Evolutionary conservation across 2,888 invertebrate species (phyloP), one percentile per base, ranked within the genome.

Genomic region (Hofmannophila pseudospretella): DNA sequence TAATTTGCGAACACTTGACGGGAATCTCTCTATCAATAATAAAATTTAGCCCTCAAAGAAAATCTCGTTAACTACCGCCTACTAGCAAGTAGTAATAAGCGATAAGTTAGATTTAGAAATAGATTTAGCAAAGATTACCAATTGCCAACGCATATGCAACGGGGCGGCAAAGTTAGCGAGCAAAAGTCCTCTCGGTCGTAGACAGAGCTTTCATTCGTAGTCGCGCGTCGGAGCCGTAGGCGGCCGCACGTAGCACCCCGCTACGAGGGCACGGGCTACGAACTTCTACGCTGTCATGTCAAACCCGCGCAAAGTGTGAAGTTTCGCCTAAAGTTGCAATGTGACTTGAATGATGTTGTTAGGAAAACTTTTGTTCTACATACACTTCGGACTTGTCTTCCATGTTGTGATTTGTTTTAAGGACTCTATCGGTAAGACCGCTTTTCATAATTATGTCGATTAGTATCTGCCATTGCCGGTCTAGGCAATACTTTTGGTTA

Each of bases 311-410:
- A 53, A 60, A 62, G 51, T 56, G 70, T 74, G 64, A 69, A 70
- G 49, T 72, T 67, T 63, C 48, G 48, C 43, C 41, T 52, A 47
- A 59, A 62, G 48, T 66, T 78, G 80, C 64, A 43, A 84, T 85
- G 84, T 80, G 75, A 71, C 66, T 68, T 74, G 67, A 81, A 85
- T 77, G 64, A 86, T 86, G 85, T 77, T 77, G 78, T 77, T 84
- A 63, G 74, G 73, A 65, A 85, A 81, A 78, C 68, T 85, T 63
- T 77, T 86, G 73, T 84, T 82, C 70, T 86, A 75, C 67, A 60
- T 81, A 75, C 78, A 85, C 54, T 85, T 86, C 53, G 86, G 85
- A 84, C 85, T 86, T 58, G 82, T 85, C 80, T 85, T 86, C 76
- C 84, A 85, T 61, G 75, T 81, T 69, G 86, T 82, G 71, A 86